These are phyloP conservation scores for Anolis carolinensis DNA, from an alignment of 2,113 vertebrate genomes.

Conservation along the genomic window DNA sequence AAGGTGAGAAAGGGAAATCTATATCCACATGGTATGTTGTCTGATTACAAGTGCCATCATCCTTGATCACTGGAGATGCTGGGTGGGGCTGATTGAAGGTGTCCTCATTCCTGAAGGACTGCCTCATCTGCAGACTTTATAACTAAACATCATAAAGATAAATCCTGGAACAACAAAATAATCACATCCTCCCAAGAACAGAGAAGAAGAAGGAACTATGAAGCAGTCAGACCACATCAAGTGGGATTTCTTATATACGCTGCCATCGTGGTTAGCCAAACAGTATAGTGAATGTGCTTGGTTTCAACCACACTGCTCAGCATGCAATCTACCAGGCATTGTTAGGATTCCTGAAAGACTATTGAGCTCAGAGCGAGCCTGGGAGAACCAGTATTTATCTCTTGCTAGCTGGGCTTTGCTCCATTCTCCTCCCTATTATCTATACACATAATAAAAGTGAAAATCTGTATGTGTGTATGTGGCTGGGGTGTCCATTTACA, in stretches of 20 bases:
- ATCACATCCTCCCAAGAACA: rapidly evolving
- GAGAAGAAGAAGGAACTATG: neutral
- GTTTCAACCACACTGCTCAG: neutral
- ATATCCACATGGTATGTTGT: neutral
- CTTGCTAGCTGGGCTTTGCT: too few species aligned
- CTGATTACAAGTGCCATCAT: neutral
- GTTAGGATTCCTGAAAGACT: too few species aligned
- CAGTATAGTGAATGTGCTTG: neutral
- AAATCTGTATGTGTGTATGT: too few species aligned
- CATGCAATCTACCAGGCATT: neutral
- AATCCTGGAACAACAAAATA: neutral
- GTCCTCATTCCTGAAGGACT: neutral
- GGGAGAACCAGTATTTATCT: too few species aligned
- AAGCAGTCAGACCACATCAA: neutral
- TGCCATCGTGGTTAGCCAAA: neutral
- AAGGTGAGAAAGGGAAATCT: neutral
- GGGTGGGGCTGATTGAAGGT: neutral
- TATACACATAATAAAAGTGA: too few species aligned
- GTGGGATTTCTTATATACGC: rapidly evolving
- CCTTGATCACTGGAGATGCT: neutral
- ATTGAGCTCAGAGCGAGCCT: too few species aligned
- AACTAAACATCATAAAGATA: rapidly evolving
- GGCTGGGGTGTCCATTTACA: too few species aligned
- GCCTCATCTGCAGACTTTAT: neutral
- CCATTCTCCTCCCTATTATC: too few species aligned